Base-by-base conservation (phyloP, 2,888 invertebrate genomes). In the Cerastoderma edule region DNA sequence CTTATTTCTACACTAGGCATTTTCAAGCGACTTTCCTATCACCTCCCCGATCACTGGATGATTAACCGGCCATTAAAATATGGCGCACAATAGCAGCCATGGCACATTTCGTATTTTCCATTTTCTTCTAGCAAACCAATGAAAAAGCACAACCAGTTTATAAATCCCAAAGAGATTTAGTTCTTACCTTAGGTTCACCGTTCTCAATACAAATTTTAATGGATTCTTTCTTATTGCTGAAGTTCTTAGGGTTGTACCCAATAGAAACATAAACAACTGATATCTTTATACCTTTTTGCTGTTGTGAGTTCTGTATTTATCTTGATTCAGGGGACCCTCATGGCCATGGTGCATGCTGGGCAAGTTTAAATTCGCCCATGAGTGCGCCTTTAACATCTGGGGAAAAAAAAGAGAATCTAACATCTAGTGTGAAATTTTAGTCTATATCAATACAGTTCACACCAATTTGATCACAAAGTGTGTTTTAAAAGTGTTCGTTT, bases 311-410 rank as follows among this genome's bases (percentile, higher is more conserved):
- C 60, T 60, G 5, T 22, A 39, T 39, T 39, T 10, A 60, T 60
- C 60, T 2, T 64, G 64, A 57, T 74, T 76, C 28, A 78, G 33
- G 3, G 83, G 65, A 19, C 83, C 83, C 75, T 87, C 85, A n/a
- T 78, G 69, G 24, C 76, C 72, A 13, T 84, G 63, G 56, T 84
- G 83, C 60, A 85, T 75, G 72, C 85, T 86, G 10, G 83, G 77
- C 19, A 79, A 75, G 72, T 80, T 83, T 44, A 88, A 73, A 67
- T 87, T 85, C 39, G 86, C 79, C 86, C 85, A 85, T 35, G 86
- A 85, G 74, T 87, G 87, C 67, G 87, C 85, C 75, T 88, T 88
- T 67, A 88, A 77, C 87, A 87, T 87, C 87, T 87, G 32, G 22
- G 57, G 57, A 35, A 63, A 16, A 1, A n/a, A 63, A 63, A 24